These are phyloP conservation scores for Stramonita haemastoma DNA, from an alignment of 2,888 invertebrate genomes.

Conservation along the genomic window DNA sequence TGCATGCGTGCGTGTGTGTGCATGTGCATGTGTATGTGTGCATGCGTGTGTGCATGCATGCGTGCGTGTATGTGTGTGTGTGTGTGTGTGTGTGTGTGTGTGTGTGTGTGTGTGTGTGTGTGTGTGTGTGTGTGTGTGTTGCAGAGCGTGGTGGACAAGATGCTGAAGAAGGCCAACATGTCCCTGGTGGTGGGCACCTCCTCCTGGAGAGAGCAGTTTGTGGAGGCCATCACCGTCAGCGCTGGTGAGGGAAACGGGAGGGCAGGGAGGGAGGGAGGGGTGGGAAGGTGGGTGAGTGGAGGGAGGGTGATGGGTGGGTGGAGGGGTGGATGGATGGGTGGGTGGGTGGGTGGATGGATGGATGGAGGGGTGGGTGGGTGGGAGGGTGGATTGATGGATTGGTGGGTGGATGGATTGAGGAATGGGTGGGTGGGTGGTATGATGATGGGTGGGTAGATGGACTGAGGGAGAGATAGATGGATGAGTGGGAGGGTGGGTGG, in stretches of 20 bases:
- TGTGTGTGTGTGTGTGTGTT: neutral
- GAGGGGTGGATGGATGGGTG: too few relatives aligned
- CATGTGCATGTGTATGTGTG: too few relatives aligned
- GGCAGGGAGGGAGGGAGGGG: neutral
- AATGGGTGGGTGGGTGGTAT: too few relatives aligned
- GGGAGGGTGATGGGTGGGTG: too few relatives aligned
- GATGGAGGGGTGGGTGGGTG: neutral
- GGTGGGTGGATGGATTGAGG: too few relatives aligned
- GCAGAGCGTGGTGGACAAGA: conserved; percentile 98
- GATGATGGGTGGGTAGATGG: too few relatives aligned
- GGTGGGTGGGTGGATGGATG: too few relatives aligned
- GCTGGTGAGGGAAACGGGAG: conserved; percentile 82
- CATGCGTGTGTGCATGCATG: too few relatives aligned
- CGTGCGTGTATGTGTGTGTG: neutral
- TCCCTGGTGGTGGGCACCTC: conserved; percentile 93
- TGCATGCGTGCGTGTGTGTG: too few relatives aligned
- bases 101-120: neutral
- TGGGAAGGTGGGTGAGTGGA: neutral
- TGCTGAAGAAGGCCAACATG: conserved; percentile 97
- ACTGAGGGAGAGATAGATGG: too few relatives aligned
- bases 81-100: conserved; percentile 4
- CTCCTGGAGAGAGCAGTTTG: conserved; percentile 99
- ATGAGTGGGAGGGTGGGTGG: too few relatives aligned
- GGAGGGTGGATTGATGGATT: too few relatives aligned
- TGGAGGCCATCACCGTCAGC: conserved; percentile 96